Conservation (phyloP, 1,140 invertebrate genomes). For the Spodoptera litura region DNA sequence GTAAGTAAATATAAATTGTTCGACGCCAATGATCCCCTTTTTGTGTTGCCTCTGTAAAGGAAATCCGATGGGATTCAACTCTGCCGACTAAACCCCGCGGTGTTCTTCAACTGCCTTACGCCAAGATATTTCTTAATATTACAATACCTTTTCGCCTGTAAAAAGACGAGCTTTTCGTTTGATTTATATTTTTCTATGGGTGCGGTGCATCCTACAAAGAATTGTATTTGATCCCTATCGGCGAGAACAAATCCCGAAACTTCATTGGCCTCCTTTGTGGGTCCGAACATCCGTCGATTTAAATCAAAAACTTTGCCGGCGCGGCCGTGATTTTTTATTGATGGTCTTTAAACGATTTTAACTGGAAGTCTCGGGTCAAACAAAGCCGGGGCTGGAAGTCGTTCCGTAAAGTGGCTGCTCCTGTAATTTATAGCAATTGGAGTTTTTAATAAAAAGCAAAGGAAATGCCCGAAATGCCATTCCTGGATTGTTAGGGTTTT, state of each 20-base stretch:
- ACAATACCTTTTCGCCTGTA: not conserved
- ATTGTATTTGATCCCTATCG: not conserved
- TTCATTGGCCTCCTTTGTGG: conserved; percentile 8
- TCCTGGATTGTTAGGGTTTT: conserved; percentile 37
- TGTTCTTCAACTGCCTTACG: not conserved
- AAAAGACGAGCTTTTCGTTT: conserved; percentile 7
- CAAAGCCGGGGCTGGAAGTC: conserved; percentile 26
- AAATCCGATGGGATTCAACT: not conserved
- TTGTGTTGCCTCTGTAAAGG: too few relatives aligned
- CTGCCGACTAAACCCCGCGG: too few relatives aligned
- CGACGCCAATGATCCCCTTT: too few relatives aligned
- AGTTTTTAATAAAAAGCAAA: conserved; percentile 49
- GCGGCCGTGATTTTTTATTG: conserved; percentile 33
- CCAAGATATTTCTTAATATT: conserved; percentile 11
- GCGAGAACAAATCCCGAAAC: conserved; percentile 13
- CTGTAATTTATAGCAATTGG: conserved; percentile 46
- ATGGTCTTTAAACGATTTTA: conserved; percentile 37
- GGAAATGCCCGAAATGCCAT: conserved; percentile 19
- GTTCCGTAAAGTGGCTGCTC: conserved; percentile 33
- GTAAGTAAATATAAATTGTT: too few relatives aligned
- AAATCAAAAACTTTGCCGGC: conserved; percentile 44
- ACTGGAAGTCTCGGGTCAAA: conserved; percentile 41
- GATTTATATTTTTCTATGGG: conserved; percentile 6
- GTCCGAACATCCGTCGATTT: conserved; percentile 26
- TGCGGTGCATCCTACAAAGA: conserved; percentile 16